Evolutionary conservation across 2,888 invertebrate genomes (phyloP).

Genomic region (Microctonus brassicae): DNA sequence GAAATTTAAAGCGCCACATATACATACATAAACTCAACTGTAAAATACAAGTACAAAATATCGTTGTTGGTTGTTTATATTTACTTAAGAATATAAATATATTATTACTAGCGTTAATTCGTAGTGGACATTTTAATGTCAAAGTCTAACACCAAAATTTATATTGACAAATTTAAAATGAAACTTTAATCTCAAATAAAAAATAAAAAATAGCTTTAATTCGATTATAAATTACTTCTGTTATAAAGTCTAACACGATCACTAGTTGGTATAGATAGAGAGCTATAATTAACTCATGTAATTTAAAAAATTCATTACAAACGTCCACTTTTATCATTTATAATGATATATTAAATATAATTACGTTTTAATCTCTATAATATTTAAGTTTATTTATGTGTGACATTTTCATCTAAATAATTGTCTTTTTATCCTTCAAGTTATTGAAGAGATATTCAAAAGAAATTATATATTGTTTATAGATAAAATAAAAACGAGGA

Average conservation of each 20-base stretch:
- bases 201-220: conserved; percentile 18
- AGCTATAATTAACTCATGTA: neutral
- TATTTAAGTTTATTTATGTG: neutral
- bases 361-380: neutral
- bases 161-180: conserved; percentile 8
- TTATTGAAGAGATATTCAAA: neutral
- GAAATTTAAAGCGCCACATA: neutral
- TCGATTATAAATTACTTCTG: conserved; percentile 27
- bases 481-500: too few relatives aligned
- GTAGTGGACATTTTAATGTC: neutral
- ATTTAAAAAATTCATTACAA: neutral
- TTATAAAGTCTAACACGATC: conserved; percentile 15
- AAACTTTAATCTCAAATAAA: conserved; percentile 22
- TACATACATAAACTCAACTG: neutral
- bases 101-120: neutral
- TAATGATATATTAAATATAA: conserved; percentile 4
- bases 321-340: neutral
- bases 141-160: neutral
- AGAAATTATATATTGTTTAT: too few relatives aligned
- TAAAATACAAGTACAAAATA: neutral
- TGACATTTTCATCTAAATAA: neutral
- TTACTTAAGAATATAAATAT: neutral
- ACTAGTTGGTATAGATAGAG: neutral
- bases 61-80: too few relatives aligned
- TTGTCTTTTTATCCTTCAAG: too few relatives aligned